Conservation (phyloP, 2,113 vertebrate genomes). For the Pygoscelis adeliae region DNA sequence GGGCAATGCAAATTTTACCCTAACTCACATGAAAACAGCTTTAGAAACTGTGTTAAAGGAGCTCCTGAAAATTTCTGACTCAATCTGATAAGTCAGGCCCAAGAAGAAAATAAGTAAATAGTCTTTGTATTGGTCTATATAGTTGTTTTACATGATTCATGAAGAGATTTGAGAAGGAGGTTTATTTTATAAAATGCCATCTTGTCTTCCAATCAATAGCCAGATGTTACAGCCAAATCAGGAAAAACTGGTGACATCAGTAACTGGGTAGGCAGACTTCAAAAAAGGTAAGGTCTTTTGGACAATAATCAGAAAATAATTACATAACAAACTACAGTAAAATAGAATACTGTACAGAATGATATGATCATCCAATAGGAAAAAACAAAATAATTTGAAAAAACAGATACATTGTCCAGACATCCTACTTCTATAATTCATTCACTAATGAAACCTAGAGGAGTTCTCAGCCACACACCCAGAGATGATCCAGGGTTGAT, state of each 20-base stretch:
- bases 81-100: not conserved
- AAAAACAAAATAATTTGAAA: rapidly evolving
- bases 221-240: not conserved
- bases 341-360: not conserved
- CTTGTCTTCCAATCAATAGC: not conserved
- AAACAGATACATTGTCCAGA: rapidly evolving
- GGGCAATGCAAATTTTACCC: not conserved
- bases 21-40: not conserved
- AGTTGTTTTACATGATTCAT: not conserved
- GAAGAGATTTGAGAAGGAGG: not conserved
- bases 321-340: not conserved
- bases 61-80: not conserved
- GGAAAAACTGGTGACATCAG: not conserved
- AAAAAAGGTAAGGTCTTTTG: not conserved
- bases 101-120: not conserved
- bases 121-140: not conserved
- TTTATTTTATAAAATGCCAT: not conserved
- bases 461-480: not conserved
- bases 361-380: not conserved
- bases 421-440: not conserved
- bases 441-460: not conserved
- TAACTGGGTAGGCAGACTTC: not conserved
- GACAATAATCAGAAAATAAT: not conserved
- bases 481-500: not conserved
- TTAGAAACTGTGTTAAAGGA: not conserved